Evolutionary conservation across 2,888 invertebrate genomes (phyloP).

Genomic region (Stenurella melanura): DNA sequence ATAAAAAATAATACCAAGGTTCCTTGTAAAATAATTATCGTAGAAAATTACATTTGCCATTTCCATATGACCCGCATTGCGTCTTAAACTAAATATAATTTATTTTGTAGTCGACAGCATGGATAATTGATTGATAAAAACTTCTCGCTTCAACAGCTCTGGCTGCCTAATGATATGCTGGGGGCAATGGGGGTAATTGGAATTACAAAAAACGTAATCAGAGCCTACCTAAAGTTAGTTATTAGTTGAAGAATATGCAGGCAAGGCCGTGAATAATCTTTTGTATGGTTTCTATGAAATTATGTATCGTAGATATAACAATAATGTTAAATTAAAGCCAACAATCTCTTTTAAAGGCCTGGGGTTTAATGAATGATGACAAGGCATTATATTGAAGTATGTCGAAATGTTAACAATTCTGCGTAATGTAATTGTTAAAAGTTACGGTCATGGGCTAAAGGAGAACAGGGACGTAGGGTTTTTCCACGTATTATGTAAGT

Average conservation of each 20-base stretch:
- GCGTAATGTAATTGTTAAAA: no score
- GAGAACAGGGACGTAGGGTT: not conserved
- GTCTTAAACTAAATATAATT: not conserved
- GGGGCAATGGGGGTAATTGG: not conserved
- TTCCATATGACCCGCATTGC: not conserved
- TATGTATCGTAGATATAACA: no score
- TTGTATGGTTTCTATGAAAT: not conserved
- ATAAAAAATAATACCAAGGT: not conserved
- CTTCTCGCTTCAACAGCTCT: not conserved
- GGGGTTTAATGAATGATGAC: no score
- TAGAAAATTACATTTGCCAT: not conserved
- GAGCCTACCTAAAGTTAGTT: not conserved
- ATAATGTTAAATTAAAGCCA: no score
- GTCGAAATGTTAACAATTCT: no score
- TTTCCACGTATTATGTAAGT: not conserved
- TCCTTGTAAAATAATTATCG: not conserved
- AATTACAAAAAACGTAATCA: conserved; percentile 2
- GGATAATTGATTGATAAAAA: conserved; percentile 7
- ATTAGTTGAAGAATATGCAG: not conserved
- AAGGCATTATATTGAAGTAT: no score
- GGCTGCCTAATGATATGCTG: not conserved
- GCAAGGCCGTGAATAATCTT: not conserved
- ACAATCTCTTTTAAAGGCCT: no score
- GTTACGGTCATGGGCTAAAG: no score
- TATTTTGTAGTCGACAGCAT: not conserved